Percentiles rank a stretch among this genome's conserved stretches.
Evolutionary conservation across 2,797 vertebrate genomes (phyloP).

Genomic region (Epinephelus coioides): DNA sequence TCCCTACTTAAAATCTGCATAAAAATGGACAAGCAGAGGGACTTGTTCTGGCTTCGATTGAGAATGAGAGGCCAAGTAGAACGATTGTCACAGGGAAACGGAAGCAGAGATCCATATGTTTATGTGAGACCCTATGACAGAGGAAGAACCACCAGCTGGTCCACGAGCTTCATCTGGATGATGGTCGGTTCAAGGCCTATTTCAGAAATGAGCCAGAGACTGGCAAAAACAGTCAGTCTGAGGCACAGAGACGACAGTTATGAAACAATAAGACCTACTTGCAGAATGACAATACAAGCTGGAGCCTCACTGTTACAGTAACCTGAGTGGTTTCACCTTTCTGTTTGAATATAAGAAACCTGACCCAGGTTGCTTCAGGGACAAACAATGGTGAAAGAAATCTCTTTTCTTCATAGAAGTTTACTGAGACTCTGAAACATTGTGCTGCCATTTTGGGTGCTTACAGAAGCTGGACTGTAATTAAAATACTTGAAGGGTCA

Average conservation of each 20-base stretch:
- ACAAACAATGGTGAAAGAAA: conserved; percentile 27
- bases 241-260: not conserved
- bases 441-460: conserved; percentile 3
- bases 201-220: no score
- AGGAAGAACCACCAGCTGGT: no score
- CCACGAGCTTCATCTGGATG: no score
- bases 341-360: conserved; percentile 35
- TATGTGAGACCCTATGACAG: no score
- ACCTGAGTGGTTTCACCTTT: conserved; percentile 29
- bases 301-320: not conserved
- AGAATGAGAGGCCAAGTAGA: no score
- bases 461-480: not conserved
- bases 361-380: conserved; percentile 49
- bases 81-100: no score
- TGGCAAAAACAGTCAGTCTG: no score
- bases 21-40: no score
- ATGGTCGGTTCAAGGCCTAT: no score
- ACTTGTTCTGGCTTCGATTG: no score
- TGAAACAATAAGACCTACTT: not conserved
- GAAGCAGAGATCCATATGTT: no score
- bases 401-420: conserved; percentile 24
- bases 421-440: not conserved
- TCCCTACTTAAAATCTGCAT: no score
- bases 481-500: not conserved
- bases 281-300: not conserved